These are phyloP conservation scores for Laticauda colubrina DNA, from an alignment of 2,113 vertebrate genomes.

Conservation along the genomic window DNA sequence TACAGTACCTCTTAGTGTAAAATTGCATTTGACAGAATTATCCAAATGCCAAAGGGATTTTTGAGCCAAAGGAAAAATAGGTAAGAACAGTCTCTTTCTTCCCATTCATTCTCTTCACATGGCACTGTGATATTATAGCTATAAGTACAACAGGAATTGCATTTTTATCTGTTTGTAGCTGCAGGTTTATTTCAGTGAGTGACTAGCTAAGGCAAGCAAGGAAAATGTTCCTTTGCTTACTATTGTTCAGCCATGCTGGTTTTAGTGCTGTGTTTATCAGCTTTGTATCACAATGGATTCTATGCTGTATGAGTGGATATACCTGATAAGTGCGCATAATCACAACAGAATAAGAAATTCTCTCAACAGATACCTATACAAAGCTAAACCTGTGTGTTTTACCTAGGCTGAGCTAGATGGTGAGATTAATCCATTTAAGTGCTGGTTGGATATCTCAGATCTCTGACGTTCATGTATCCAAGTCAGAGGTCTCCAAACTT, in stretches of 20 bases:
- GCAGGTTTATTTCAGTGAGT: rapidly evolving
- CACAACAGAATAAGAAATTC: neutral
- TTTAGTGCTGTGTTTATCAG: slow-evolving; percentile 4
- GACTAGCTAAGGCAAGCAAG: neutral
- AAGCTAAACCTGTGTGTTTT: neutral
- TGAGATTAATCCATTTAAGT: neutral
- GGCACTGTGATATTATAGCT: neutral
- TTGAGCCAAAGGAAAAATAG: neutral
- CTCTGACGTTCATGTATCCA: neutral
- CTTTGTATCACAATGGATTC: neutral
- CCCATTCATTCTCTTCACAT: neutral
- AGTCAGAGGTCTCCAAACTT: neutral
- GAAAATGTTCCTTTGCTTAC: neutral
- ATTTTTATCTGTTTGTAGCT: slow-evolving; percentile 5
- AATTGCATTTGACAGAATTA: neutral
- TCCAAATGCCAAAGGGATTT: no score
- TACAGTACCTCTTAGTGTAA: neutral
- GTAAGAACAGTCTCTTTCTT: neutral
- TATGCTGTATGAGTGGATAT: slow-evolving; percentile 13
- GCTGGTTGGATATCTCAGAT: neutral
- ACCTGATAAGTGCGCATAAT: neutral
- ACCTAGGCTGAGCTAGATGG: neutral
- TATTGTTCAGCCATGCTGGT: neutral
- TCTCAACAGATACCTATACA: neutral
- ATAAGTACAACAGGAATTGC: neutral